These are phyloP conservation scores for Arvicanthis niloticus DNA, from an alignment of 2,113 vertebrate species.

Conservation along the genomic window DNA sequence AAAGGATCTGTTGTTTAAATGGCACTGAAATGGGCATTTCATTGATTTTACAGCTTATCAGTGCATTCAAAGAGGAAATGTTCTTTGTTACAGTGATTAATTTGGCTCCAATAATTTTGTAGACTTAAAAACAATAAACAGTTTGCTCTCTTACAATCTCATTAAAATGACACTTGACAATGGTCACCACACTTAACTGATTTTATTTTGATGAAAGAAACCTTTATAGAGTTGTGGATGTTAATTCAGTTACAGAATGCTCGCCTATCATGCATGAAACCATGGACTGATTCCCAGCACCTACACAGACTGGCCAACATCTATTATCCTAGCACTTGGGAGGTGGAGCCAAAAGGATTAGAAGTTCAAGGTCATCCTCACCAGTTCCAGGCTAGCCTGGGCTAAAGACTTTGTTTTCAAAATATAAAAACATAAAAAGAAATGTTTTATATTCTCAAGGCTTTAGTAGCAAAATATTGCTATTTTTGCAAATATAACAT, in stretches of 20 bases:
- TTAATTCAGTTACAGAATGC: too few relatives aligned
- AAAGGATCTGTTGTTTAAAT: background rate
- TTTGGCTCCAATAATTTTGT: background rate
- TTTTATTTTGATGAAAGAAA: conserved; percentile 24
- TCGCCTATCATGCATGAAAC: background rate
- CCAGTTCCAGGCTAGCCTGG: background rate
- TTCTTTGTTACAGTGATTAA: background rate
- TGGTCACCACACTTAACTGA: background rate
- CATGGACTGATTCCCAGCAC: background rate
- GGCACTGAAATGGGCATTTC: background rate
- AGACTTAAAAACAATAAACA: background rate
- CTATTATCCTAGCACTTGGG: background rate
- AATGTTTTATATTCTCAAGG: background rate
- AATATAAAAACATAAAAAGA: background rate
- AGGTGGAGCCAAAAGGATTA: background rate
- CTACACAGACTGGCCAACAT: background rate
- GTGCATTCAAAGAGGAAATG: background rate
- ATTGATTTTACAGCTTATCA: background rate
- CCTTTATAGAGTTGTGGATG: background rate
- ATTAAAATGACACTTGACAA: background rate
- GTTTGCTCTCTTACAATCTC: background rate
- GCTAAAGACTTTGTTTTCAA: background rate
- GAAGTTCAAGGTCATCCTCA: background rate
- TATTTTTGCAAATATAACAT: background rate
- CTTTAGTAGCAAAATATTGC: background rate